Conservation (phyloP, 2,797 vertebrate genomes). For the Mionectes olivaceus region DNA sequence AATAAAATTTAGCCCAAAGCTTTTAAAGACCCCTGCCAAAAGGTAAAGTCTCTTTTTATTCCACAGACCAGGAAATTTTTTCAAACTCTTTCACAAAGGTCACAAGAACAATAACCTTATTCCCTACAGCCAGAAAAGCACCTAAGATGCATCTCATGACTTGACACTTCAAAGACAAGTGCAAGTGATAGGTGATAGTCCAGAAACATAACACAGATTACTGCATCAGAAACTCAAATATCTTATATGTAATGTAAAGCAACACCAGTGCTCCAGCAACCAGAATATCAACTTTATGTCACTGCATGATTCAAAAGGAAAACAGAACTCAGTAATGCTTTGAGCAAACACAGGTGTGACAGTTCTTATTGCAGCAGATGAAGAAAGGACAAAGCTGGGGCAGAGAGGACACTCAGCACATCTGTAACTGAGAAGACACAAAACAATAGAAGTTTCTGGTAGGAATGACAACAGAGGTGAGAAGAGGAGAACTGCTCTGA, state of each 20-base stretch:
- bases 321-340: background rate
- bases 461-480: background rate
- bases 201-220: conserved; percentile 21
- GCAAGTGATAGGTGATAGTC: background rate
- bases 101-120: background rate
- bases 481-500: background rate
- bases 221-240: conserved; percentile 26
- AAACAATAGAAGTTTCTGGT: conserved; percentile 14
- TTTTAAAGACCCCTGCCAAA: background rate
- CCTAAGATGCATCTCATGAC: background rate
- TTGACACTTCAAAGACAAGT: conserved; percentile 10
- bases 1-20: background rate
- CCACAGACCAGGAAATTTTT: background rate
- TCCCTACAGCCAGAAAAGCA: background rate
- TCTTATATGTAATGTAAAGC: background rate
- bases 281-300: conserved; percentile 15
- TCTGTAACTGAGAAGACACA: background rate
- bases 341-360: background rate
- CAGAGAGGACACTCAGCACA: background rate
- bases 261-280: background rate
- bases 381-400: background rate
- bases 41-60: background rate
- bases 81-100: conserved; percentile 2
- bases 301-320: background rate
- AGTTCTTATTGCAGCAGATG: background rate